Conservation (phyloP, 2,113 vertebrate genomes). For the Eidolon helvum region DNA sequence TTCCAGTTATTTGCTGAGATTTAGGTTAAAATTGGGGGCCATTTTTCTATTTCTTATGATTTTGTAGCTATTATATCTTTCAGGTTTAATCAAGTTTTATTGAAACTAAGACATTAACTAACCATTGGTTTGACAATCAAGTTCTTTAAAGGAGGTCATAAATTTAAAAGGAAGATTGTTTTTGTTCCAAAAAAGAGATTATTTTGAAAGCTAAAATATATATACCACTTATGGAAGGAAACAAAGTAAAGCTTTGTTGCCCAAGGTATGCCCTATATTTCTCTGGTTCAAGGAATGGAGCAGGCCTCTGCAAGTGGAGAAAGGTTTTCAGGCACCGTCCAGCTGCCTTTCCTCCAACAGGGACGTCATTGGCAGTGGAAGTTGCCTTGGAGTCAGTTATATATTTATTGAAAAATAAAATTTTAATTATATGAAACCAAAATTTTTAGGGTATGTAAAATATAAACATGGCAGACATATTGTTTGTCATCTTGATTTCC, state of each 20-base stretch:
- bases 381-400: background rate
- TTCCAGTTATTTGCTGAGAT: conserved; percentile 42
- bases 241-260: conserved; percentile 61
- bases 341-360: background rate
- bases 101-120: conserved; percentile 46
- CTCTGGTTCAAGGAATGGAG: background rate
- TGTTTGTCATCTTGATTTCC: conserved; percentile 59
- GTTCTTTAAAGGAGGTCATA: conserved; percentile 56
- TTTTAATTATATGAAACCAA: conserved; percentile 42
- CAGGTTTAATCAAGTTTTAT: conserved; percentile 66
- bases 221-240: conserved; percentile 49
- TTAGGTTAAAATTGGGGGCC: conserved; percentile 26
- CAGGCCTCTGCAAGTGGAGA: background rate
- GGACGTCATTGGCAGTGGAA: background rate
- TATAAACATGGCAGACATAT: conserved; percentile 49
- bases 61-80: conserved; percentile 37
- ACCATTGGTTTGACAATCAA: conserved; percentile 67
- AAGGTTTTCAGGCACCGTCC: background rate
- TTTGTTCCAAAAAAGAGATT: conserved; percentile 62
- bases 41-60: conserved; percentile 54
- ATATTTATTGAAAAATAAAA: conserved; percentile 45
- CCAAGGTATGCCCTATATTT: background rate
- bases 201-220: conserved; percentile 67
- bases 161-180: conserved; percentile 66
- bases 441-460: conserved; percentile 31